These are phyloP conservation scores for Tromatobia lineatoria DNA, from an alignment of 2,888 invertebrate genomes.

Conservation along the genomic window DNA sequence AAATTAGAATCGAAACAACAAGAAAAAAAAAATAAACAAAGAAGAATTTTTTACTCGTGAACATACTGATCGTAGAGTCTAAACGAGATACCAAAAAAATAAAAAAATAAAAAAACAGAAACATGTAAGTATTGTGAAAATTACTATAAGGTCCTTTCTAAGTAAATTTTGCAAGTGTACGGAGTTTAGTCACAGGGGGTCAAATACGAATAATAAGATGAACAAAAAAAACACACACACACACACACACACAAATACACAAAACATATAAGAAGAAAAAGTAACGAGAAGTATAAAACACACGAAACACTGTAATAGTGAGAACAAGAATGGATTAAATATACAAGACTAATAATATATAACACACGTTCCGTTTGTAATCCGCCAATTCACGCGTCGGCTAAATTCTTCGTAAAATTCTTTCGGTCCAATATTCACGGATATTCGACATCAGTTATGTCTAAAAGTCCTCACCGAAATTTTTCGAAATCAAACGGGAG, in stretches of 20 bases:
- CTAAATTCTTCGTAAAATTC: slow-evolving; percentile 69
- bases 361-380: slow-evolving; percentile 79
- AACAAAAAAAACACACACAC: slow-evolving; percentile 45
- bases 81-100: slow-evolving; percentile 66
- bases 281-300: slow-evolving; percentile 67
- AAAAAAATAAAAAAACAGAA: slow-evolving; percentile 63
- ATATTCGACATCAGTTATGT: neutral
- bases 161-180: slow-evolving; percentile 71
- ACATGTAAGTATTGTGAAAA: slow-evolving; percentile 75
- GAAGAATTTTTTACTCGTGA: slow-evolving; percentile 73
- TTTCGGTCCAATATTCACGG: slow-evolving; percentile 9
- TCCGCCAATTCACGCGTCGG: slow-evolving; percentile 72
- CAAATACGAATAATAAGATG: slow-evolving; percentile 68
- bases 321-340: slow-evolving; percentile 72
- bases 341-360: slow-evolving; percentile 76
- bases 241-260: slow-evolving; percentile 32
- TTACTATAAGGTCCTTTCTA: slow-evolving; percentile 73
- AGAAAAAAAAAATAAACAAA: slow-evolving; percentile 65
- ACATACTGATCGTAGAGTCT: slow-evolving; percentile 69
- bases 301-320: slow-evolving; percentile 71
- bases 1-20: slow-evolving; percentile 74
- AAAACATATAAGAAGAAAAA: slow-evolving; percentile 65
- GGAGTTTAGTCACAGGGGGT: slow-evolving; percentile 73
- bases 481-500: slow-evolving; percentile 21
- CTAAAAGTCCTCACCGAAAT: neutral